Percentiles rank a stretch among this genome's conserved stretches.
These are phyloP conservation scores for Mesocricetus auratus DNA, from an alignment of 2,113 vertebrate genomes.

Conservation along the genomic window DNA sequence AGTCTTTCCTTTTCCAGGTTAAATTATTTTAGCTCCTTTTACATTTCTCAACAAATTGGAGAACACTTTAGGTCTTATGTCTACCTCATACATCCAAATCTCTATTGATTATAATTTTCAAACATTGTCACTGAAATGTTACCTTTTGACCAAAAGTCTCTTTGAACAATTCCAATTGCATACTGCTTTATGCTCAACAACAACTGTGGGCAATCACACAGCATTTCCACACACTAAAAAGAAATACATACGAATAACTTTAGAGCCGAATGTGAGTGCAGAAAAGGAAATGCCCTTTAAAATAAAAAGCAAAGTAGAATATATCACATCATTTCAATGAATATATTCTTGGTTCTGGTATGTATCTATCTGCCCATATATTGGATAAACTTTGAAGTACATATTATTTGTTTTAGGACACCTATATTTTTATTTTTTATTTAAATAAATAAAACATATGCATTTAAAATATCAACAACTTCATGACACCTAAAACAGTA, in stretches of 20 bases:
- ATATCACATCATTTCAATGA: background rate
- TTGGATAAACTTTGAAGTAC: background rate
- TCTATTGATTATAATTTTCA: background rate
- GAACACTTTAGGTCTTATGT: background rate
- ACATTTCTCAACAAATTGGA: background rate
- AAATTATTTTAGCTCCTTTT: background rate
- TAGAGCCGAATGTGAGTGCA: background rate
- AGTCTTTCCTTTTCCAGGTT: background rate
- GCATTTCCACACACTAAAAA: background rate
- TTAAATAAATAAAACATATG: background rate
- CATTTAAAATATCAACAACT: background rate
- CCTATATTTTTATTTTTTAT: conserved; percentile 26
- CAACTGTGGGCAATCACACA: background rate
- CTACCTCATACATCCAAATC: conserved; percentile 6
- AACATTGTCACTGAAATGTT: background rate
- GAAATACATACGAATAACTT: conserved; percentile 14
- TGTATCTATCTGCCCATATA: background rate
- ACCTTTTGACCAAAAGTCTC: conserved; percentile 2
- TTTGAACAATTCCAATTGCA: background rate
- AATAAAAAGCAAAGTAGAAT: background rate
- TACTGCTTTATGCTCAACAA: background rate
- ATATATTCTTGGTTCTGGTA: too few species aligned
- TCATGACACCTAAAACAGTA: background rate
- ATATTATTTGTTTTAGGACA: background rate
- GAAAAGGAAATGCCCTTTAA: conserved; percentile 30